A percentile compares a stretch with the other conserved stretches of the same genome.
These are phyloP conservation scores for Drosophila littoralis DNA, from an alignment of 1,140 invertebrate species.

Conservation along the genomic window DNA sequence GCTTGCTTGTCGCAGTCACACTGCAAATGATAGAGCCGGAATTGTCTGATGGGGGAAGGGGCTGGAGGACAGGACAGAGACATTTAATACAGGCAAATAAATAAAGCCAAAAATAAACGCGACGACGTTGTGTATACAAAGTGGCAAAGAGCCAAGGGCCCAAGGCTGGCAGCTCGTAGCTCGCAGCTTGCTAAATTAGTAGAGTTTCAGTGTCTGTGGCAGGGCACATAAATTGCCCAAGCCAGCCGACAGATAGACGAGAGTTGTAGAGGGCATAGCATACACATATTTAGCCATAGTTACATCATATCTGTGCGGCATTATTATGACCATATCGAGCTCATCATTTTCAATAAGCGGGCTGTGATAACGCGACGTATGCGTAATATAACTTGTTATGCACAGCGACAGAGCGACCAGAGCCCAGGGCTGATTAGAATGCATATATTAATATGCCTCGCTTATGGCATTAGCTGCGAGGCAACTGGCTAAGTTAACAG, in stretches of 20 bases:
- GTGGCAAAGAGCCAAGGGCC: slow-evolving; percentile 33
- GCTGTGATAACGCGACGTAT: slow-evolving; percentile 66
- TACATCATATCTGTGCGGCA: slow-evolving; percentile 27
- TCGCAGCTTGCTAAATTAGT: slow-evolving; percentile 66
- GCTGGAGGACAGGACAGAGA: slow-evolving; percentile 23
- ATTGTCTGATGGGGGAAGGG: neutral
- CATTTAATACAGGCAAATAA: slow-evolving; percentile 79
- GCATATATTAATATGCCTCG: slow-evolving; percentile 45
- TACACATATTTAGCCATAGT: slow-evolving; percentile 9
- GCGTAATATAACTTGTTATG: slow-evolving; percentile 66
- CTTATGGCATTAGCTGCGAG: neutral
- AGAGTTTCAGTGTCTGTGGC: slow-evolving; percentile 66
- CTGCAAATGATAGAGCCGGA: slow-evolving; percentile 42
- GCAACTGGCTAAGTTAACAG: slow-evolving; percentile 3
- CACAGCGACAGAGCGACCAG: slow-evolving; percentile 23
- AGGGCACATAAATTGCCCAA: slow-evolving; percentile 61
- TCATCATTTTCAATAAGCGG: slow-evolving; percentile 69
- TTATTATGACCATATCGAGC: slow-evolving; percentile 46
- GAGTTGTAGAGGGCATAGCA: slow-evolving; percentile 1
- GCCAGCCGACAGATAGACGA: slow-evolving; percentile 19
- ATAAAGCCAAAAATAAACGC: slow-evolving; percentile 63
- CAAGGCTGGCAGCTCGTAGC: slow-evolving; percentile 28
- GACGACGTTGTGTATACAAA: slow-evolving; percentile 45
- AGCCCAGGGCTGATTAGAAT: slow-evolving; percentile 34
- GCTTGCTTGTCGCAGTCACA: slow-evolving; percentile 20